Evolutionary conservation across 1,140 invertebrate species (phyloP), one percentile per base, ranked within the genome.

Genomic region (Propsilocerus akamusi): DNA sequence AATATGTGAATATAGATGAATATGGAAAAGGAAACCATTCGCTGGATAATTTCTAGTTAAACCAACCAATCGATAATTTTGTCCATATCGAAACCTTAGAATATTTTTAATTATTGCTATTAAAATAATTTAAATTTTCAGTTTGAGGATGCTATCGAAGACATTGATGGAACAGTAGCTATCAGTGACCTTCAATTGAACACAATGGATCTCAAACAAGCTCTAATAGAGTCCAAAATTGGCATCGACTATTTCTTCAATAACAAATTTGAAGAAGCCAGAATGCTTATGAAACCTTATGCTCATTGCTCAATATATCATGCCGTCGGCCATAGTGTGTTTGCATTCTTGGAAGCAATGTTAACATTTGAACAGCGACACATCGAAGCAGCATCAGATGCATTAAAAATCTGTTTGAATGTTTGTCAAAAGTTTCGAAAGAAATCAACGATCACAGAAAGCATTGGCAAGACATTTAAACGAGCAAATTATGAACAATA

Each of bases 301-400:
- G 77, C 84, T 14, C 71, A 81, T 26, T 75, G 72, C 26, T 94
- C 89, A 55, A 81, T 95, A 68, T 97, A 97, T 61, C 93, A 96
- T 68, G 81, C 91, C 1, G 65, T 96, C n/a, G 91, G 91, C 1
- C 77, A 82, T 53, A 77, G 84, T 2, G 86, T 91, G 12, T 92
- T 97, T 61, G 70, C 83, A 53, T 96, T 89, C 61, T 74, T 97
- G 5, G 89, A 95, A 64, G 92, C 92, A 1, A 80, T 93, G 55
- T 75, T 97, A 58, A 97, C 92, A 1, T 89, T 95, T 63, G 91
- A 97, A 63, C 69, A 86, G 70, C 68, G 72, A 55, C 76, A 86
- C 50, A 82, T 94, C 49, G 75, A 77, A 51, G 70, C 72, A 52
- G 86, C 89, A 0, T 74, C 77, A 0, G 72, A 77, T 25, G 73